Percentiles rank a stretch among this genome's conserved stretches.
These are phyloP conservation scores for Dryoscopus gambensis DNA, from an alignment of 2,113 vertebrate genomes.

Conservation along the genomic window DNA sequence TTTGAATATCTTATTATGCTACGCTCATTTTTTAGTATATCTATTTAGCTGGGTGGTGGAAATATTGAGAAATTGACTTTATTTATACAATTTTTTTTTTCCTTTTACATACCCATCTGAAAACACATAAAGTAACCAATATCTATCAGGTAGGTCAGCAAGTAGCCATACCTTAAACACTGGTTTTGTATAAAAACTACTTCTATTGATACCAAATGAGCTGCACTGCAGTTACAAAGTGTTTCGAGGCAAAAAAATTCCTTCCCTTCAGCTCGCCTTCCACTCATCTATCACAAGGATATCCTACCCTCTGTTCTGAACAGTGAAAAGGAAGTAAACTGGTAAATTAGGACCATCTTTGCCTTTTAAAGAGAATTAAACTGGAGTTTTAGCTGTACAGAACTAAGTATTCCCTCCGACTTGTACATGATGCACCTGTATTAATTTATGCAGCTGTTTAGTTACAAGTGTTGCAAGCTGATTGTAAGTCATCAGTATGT, in stretches of 20 bases:
- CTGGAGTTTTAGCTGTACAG: conserved; percentile 65
- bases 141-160: not conserved
- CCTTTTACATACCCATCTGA: not conserved
- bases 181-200: not conserved
- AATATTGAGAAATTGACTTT: not conserved
- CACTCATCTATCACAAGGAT: not conserved
- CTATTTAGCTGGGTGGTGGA: not conserved
- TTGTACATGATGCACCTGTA: conserved; percentile 54
- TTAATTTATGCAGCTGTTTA: conserved; percentile 68
- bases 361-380: conserved; percentile 57
- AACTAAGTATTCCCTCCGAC: conserved; percentile 43
- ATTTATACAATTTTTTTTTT: not conserved
- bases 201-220: not conserved
- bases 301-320: not conserved
- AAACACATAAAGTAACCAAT: not conserved
- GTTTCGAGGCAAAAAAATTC: not conserved
- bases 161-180: not conserved
- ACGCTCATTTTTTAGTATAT: not conserved
- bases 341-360: not conserved
- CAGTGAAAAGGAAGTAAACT: not conserved
- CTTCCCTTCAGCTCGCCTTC: not conserved
- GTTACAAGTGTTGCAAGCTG: conserved; percentile 68
- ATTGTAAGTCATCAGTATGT: conserved; percentile 68
- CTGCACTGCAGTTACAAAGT: not conserved
- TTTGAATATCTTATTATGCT: not conserved